Percentiles rank a stretch among this genome's conserved stretches.
Conservation (phyloP, 23 tunicate genomes). For the Halocynthia aurantium region DNA sequence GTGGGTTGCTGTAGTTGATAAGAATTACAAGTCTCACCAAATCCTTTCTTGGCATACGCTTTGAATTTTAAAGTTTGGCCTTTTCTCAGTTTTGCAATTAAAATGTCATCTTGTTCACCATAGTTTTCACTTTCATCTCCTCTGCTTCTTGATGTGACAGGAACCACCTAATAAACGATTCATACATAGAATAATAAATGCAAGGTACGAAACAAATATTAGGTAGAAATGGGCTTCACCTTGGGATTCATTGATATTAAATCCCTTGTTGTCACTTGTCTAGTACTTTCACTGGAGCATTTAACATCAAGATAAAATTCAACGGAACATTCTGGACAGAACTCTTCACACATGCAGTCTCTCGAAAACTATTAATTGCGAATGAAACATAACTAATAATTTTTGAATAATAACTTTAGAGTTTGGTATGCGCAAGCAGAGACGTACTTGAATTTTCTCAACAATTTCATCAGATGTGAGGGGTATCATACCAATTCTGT, state of each 20-base stretch:
- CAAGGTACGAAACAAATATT: background rate
- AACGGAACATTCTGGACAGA: slow-evolving; percentile 92
- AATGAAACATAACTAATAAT: too few relatives aligned
- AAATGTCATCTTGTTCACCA: slow-evolving; percentile 89
- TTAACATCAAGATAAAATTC: slow-evolving; percentile 95
- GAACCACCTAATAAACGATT: slow-evolving; percentile 43
- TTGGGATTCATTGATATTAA: slow-evolving; percentile 80
- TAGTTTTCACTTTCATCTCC: slow-evolving; percentile 62
- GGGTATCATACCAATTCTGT: slow-evolving; percentile 90
- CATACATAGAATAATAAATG: background rate
- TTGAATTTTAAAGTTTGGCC: slow-evolving; percentile 94
- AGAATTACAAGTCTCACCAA: slow-evolving; percentile 32
- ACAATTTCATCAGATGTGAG: slow-evolving; percentile 94
- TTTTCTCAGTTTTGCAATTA: slow-evolving; percentile 89
- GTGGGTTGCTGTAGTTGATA: too few relatives aligned
- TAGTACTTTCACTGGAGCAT: slow-evolving; percentile 83
- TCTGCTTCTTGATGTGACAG: slow-evolving; percentile 69
- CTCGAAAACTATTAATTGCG: slow-evolving; percentile 54
- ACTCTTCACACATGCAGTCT: slow-evolving; percentile 94
- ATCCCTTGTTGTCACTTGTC: slow-evolving; percentile 96
- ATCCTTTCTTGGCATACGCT: slow-evolving; percentile 97
- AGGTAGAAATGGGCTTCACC: slow-evolving; percentile 11
- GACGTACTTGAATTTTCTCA: slow-evolving; percentile 69
- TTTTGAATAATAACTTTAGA: too few relatives aligned
- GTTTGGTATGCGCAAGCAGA: too few relatives aligned